Conservation (phyloP, 2,888 invertebrate genomes). For the Leucoma salicis region DNA sequence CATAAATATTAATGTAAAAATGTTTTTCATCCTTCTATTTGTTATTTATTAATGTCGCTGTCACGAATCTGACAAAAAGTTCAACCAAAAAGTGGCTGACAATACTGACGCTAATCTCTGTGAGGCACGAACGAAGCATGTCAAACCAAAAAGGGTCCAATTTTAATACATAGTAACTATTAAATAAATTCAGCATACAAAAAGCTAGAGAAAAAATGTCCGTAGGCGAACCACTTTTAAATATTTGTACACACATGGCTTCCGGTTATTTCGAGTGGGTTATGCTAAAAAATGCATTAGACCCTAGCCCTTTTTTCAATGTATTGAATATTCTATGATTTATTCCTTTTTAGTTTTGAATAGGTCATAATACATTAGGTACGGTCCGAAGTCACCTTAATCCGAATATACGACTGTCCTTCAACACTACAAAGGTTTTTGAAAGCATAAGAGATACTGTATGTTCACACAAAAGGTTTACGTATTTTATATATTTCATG, state of each 20-base stretch:
- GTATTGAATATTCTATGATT: conserved; percentile 56
- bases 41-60: conserved; percentile 75
- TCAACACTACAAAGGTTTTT: conserved; percentile 22
- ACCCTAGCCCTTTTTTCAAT: conserved; percentile 46
- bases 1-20: conserved; percentile 57
- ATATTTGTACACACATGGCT: conserved; percentile 80
- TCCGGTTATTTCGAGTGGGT: conserved; percentile 80
- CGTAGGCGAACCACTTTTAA: conserved; percentile 71
- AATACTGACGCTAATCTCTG: conserved; percentile 73
- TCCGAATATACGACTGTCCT: conserved; percentile 47
- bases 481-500: conserved; percentile 15
- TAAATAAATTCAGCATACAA: conserved; percentile 72
- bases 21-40: conserved; percentile 58
- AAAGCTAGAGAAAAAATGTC: conserved; percentile 57
- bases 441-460: conserved; percentile 1
- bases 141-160: conserved; percentile 70
- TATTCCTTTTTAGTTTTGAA: conserved; percentile 38
- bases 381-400: conserved; percentile 39
- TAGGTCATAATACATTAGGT: conserved; percentile 32
- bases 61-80: conserved; percentile 62
- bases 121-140: conserved; percentile 61
- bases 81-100: conserved; percentile 66
- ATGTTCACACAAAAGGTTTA: conserved; percentile 17
- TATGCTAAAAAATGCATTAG: conserved; percentile 68
- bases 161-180: conserved; percentile 75